phyloP scores from a whole-genome alignment of 2,797 vertebrate species.

The Anguilla megastoma region DNA sequence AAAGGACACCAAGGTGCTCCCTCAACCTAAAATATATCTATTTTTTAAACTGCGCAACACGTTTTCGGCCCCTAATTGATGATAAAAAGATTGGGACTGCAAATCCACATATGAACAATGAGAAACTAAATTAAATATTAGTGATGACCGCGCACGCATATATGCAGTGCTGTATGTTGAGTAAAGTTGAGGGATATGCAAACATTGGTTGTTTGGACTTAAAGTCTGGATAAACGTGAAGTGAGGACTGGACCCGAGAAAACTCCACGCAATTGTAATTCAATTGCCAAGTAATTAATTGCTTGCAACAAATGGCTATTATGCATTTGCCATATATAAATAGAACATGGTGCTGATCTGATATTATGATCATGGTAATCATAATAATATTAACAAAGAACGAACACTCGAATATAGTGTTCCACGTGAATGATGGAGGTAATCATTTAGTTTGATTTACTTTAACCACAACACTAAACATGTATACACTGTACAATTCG shows the following conservation, averaged over 20 bases:
- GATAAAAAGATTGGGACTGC: slow-evolving; percentile 72
- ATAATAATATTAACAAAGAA: not conserved
- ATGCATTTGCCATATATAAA: not conserved
- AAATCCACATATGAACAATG: slow-evolving; percentile 41
- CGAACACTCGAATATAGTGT: not conserved
- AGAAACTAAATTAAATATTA: slow-evolving; percentile 31
- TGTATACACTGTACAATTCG: not conserved
- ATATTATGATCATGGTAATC: not conserved
- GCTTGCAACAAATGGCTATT: not conserved
- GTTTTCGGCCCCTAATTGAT: slow-evolving; percentile 79
- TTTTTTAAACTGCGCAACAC: slow-evolving; percentile 74
- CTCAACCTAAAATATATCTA: slow-evolving; percentile 72
- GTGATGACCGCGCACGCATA: not conserved
- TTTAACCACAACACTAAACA: not conserved
- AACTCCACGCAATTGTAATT: not conserved
- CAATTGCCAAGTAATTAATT: not conserved
- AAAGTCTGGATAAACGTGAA: not conserved
- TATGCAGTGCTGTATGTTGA: not conserved
- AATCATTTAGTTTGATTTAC: not conserved
- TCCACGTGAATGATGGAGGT: not conserved
- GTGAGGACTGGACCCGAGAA: not conserved
- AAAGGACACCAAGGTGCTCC: slow-evolving; percentile 81
- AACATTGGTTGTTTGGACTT: not conserved
- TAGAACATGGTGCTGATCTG: not conserved
- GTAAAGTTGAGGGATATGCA: not conserved